Evolutionary conservation across 2,888 invertebrate genomes (phyloP), one percentile per base, ranked within the genome.

Genomic region (Achlya flavicornis): DNA sequence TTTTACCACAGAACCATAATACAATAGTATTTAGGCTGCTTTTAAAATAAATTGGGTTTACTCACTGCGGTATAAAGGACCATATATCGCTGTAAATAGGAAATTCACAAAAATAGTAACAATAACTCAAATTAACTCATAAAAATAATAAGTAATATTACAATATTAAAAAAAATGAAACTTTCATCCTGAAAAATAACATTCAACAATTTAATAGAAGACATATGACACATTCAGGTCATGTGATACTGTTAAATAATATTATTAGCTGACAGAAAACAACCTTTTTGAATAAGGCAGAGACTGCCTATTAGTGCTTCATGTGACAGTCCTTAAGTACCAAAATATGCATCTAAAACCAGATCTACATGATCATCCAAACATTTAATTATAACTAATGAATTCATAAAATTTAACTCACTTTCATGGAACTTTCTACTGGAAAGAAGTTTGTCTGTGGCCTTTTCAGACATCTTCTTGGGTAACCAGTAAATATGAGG

Each of bases 401-500:
- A 6, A 6, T 3, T 7, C 3, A 41, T 4, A 41, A 41, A 41
- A 41, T 3, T 8, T 10, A 8, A 41, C 95, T 93, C 87, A 96
- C 96, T 95, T 88, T 96, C 95, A 79, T 96, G 94, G 71, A 93
- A 93, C 71, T 93, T 92, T 86, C 95, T 95, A 75, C 96, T 96
- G 38, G 95, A 94, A 26, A 92, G 93, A 61, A 97, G 88, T 66
- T 96, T 94, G 71, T 96, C 96, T 69, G 95, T 95, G 5, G 96
- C 95, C 68, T 95, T 95, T 4, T 95, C 95, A 60, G 96, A 95
- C 90, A 97, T 96, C 72, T 95, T 95, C 83, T 97, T 97, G 0
- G 99, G 99, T 77, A 97, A 88, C 94, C 97, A 99, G 91, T 97
- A 98, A 66, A 99, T 94, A 67, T 96, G 95, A 2, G 99, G 99